Evolutionary conservation across 2,797 vertebrate species (phyloP).

Genomic region (Odontamblyopus lacepedii): DNA sequence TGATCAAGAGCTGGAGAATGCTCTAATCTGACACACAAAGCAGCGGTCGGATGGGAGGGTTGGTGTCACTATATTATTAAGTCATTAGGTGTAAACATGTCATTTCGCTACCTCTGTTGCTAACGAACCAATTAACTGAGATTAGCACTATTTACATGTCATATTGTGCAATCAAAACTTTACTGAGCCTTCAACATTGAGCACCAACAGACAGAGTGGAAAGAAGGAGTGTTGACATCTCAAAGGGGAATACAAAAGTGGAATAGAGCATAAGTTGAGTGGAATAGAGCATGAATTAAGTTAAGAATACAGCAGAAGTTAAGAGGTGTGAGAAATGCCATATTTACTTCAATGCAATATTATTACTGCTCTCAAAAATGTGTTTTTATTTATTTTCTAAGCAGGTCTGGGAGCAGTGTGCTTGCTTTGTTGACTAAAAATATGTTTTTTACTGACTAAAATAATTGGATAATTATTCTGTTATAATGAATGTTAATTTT

Average conservation of each 20-base stretch:
- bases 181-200: not conserved
- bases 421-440: no score
- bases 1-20: conserved; percentile 54
- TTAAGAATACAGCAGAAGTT: conserved; percentile 18
- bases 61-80: not conserved
- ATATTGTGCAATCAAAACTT: not conserved
- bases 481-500: no score
- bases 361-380: no score
- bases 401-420: not conserved
- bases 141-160: not conserved
- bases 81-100: not conserved
- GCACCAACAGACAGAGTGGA: not conserved
- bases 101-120: not conserved
- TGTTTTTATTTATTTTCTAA: not conserved
- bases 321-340: conserved; percentile 29
- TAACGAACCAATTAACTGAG: not conserved
- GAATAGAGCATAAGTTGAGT: not conserved
- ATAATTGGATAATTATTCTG: no score
- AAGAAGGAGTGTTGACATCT: not conserved
- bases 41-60: conserved; percentile 27
- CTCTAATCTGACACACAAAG: conserved; percentile 60
- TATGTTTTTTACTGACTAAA: no score
- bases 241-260: conserved; percentile 1
- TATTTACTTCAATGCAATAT: not conserved
- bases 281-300: no score